Conservation (phyloP, 2,888 invertebrate species). For the Crematogaster levior region DNA sequence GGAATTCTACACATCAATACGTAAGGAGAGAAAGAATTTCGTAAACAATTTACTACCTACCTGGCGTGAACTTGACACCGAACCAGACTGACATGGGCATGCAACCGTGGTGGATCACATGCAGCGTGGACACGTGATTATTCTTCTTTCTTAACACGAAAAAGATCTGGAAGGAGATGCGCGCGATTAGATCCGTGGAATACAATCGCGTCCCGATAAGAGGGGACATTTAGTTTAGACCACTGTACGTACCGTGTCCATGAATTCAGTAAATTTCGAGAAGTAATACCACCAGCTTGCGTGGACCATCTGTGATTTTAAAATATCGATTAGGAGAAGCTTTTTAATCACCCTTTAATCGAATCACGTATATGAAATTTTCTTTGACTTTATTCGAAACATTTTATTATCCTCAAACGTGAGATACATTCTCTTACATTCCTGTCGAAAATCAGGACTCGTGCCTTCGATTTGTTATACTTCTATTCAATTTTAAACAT, state of each 20-base stretch:
- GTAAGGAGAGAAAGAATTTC: conserved; percentile 5
- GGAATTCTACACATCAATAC: background rate
- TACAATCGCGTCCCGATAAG: background rate
- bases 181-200: background rate
- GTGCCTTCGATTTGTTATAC: conserved; percentile 7
- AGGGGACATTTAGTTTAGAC: background rate
- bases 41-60: conserved; percentile 85
- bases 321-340: conserved; percentile 60
- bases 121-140: conserved; percentile 96
- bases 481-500: background rate
- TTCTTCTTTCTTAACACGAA: conserved; percentile 98
- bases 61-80: conserved; percentile 98
- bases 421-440: background rate
- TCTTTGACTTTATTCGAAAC: conserved; percentile 7
- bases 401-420: background rate
- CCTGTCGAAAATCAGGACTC: background rate
- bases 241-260: conserved; percentile 94
- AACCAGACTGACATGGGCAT: conserved; percentile 99
- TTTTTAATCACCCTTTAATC: background rate
- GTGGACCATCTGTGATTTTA: conserved; percentile 92
- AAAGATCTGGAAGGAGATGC: conserved; percentile 90
- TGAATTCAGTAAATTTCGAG: conserved; percentile 98
- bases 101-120: conserved; percentile 98
- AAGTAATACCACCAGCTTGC: conserved; percentile 99
- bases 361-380: background rate